These are phyloP conservation scores for Caenorhabditis sp. DNA, from an alignment of 2,888 invertebrate genomes.

Conservation along the genomic window DNA sequence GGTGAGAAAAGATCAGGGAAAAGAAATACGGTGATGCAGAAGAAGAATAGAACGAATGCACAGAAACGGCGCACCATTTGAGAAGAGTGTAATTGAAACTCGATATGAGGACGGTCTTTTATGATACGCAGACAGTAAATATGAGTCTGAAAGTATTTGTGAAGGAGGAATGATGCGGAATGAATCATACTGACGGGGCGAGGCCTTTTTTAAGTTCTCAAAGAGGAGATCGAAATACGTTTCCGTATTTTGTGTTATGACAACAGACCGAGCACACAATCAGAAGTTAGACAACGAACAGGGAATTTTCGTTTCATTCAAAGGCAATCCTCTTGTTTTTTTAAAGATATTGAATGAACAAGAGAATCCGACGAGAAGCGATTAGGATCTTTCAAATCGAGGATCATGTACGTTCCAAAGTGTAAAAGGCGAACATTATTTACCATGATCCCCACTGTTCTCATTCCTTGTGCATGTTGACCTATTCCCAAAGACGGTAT, in stretches of 20 bases:
- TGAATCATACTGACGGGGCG: conserved; percentile 22
- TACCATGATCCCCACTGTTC: too few relatives aligned
- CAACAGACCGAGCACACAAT: conserved; percentile 8
- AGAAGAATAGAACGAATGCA: conserved; percentile 28
- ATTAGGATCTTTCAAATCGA: too few relatives aligned
- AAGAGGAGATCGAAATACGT: not conserved
- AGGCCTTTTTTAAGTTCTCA: conserved; percentile 14
- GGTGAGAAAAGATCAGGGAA: conserved; percentile 40
- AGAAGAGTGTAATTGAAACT: conserved; percentile 2
- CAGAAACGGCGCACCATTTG: conserved; percentile 35
- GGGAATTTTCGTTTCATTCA: too few relatives aligned
- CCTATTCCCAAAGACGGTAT: not conserved
- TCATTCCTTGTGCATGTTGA: not conserved
- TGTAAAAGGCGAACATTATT: too few relatives aligned
- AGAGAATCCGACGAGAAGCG: too few relatives aligned
- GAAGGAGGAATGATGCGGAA: conserved; percentile 10
- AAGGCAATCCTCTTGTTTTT: too few relatives aligned
- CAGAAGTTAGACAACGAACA: conserved; percentile 2
- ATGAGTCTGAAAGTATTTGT: conserved; percentile 22
- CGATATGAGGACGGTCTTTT: conserved; percentile 14
- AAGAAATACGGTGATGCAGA: conserved; percentile 19
- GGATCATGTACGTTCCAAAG: too few relatives aligned
- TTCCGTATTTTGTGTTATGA: conserved; percentile 28
- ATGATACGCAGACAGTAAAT: conserved; percentile 44
- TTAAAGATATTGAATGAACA: too few relatives aligned